phyloP scores from a whole-genome alignment of 2,113 vertebrate species.

The Oryzias woworae region DNA sequence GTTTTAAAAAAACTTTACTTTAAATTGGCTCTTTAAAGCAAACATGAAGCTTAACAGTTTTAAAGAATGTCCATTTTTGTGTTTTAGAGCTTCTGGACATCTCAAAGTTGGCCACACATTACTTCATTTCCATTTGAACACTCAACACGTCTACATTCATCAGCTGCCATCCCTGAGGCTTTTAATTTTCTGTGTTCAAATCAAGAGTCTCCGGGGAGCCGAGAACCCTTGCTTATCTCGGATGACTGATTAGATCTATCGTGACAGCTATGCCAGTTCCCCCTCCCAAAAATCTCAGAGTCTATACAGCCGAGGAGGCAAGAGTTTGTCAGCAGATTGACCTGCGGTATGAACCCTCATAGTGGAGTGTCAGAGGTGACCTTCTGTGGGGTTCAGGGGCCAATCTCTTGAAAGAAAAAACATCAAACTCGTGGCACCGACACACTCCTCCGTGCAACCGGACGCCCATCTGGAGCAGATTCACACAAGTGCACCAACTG shows the following conservation, averaged over 20 bases:
- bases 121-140: conserved; percentile 20
- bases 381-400: conserved; percentile 67
- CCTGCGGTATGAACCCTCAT: conserved; percentile 44
- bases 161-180: conserved; percentile 31
- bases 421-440: conserved; percentile 34
- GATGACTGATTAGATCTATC: conserved; percentile 53
- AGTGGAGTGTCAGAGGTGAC: conserved; percentile 58
- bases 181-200: conserved; percentile 40
- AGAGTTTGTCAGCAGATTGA: conserved; percentile 55
- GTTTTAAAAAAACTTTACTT: no score
- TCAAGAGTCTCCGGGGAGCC: conserved; percentile 35
- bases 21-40: no score
- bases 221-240: conserved; percentile 29
- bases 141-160: conserved; percentile 29
- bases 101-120: no score
- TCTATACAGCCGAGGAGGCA: conserved; percentile 62
- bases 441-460: conserved; percentile 38
- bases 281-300: conserved; percentile 30
- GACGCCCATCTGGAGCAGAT: conserved; percentile 61
- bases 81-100: no score
- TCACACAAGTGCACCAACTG: background rate
- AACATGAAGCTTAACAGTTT: no score
- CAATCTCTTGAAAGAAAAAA: conserved; percentile 68
- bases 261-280: conserved; percentile 52
- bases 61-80: no score